Evolutionary conservation across 2,888 invertebrate species (phyloP), one percentile per base, ranked within the genome.

Genomic region (Tipula vernalis): DNA sequence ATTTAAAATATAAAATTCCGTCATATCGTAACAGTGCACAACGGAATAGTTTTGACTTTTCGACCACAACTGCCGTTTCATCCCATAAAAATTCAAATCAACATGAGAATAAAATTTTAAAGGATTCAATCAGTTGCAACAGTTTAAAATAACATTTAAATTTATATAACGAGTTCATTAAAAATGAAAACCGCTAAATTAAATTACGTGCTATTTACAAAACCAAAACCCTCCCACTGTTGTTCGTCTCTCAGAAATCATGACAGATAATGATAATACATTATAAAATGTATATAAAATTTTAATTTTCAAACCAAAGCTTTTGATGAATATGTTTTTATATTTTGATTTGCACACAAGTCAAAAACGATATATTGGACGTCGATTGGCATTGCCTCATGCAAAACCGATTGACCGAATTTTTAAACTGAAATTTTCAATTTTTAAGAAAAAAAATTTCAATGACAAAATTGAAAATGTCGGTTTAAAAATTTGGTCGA

Each of bases 41-140:
- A 42, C 86, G 87, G n/a, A 86, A 86, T 36, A 87, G 87, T 86
- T 87, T 86, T 36, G 87, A 87, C 28, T 83, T 44, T 84, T 47
- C 71, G 5, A 86, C 86, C 13, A 86, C 51, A 57, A 51, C 86
- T 1, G 57, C 51, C 12, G 10, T 71, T 71, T 71, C 71, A 28
- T 71, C 71, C 10, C 71, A 28, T 28, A 71, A 71, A 71, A 71
- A 71, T 28, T 4, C 71, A 28, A 85, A 42, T 84, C 84, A 87
- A 87, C 85, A 85, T 86, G 87, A 87, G 5, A 51, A 86, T 83
- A 13, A 86, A 39, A 47, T 84, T 39, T 86, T 86, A 57, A 87
- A 87, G 41, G 87, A 87, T 41, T 47, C 87, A 13, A 39, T 85
- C 8, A 85, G 87, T 57, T 86, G 51, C 6, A 86, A 86, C 39